A percentile compares a stretch with the other conserved stretches of the same genome.
These are phyloP conservation scores for Zaprionus taronus DNA, from an alignment of 1,140 invertebrate genomes.

Conservation along the genomic window DNA sequence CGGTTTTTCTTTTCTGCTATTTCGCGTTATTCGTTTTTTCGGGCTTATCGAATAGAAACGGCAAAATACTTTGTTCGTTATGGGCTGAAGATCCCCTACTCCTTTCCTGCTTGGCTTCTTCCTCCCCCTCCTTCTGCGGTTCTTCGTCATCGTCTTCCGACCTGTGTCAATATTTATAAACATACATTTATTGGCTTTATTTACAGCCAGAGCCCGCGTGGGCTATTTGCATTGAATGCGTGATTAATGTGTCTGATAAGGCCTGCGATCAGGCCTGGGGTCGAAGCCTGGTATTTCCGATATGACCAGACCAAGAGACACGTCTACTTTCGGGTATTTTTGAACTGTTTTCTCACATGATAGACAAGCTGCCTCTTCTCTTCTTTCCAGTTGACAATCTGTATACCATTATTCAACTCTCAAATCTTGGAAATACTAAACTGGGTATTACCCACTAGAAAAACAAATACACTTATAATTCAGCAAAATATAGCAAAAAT, in stretches of 20 bases:
- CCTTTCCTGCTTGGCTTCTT: background rate
- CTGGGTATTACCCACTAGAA: conserved; percentile 23
- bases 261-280: conserved; percentile 8
- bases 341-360: too few relatives aligned
- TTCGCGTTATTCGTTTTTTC: conserved; percentile 25
- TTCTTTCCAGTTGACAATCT: background rate
- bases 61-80: conserved; percentile 53
- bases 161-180: conserved; percentile 66
- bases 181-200: conserved; percentile 65
- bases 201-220: conserved; percentile 55
- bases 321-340: background rate
- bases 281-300: conserved; percentile 38
- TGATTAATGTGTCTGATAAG: conserved; percentile 63
- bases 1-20: conserved; percentile 10
- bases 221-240: conserved; percentile 67
- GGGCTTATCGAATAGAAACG: conserved; percentile 54
- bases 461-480: conserved; percentile 13
- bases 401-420: background rate
- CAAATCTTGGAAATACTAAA: conserved; percentile 13
- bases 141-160: conserved; percentile 37
- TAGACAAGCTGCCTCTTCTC: too few relatives aligned
- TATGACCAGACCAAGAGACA: background rate
- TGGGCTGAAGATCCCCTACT: conserved; percentile 8
- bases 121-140: conserved; percentile 16
- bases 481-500: background rate